These are phyloP conservation scores for Eugnorisma glareosa DNA, from an alignment of 2,888 invertebrate species.

Conservation along the genomic window DNA sequence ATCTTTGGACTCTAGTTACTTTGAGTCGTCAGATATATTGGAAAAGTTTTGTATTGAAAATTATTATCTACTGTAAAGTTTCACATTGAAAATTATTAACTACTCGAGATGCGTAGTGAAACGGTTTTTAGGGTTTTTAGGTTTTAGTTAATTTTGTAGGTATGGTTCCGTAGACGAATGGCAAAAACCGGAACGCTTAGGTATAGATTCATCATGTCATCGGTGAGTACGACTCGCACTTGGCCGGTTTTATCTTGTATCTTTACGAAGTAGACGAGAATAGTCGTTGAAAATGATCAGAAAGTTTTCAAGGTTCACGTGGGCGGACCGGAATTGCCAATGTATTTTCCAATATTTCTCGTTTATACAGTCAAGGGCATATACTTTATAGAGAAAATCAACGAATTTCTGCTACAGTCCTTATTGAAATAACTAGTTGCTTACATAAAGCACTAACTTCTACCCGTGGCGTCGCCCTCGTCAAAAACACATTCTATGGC, in stretches of 20 bases:
- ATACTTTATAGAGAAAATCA: neutral
- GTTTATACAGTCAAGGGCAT: neutral
- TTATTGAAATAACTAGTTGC: no score
- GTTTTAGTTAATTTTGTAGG: neutral
- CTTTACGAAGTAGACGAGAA: neutral
- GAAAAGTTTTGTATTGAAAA: slow-evolving; percentile 37
- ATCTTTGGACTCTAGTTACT: slow-evolving; percentile 18
- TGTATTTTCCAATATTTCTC: neutral
- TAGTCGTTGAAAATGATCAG: neutral
- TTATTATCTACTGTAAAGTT: slow-evolving; percentile 26
- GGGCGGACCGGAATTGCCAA: neutral
- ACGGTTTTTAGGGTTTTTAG: neutral
- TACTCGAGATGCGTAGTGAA: neutral
- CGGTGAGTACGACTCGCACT: no score
- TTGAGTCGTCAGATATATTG: slow-evolving; percentile 22
- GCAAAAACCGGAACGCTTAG: no score
- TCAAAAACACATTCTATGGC: no score
- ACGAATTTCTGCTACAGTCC: no score
- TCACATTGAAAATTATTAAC: slow-evolving; percentile 9
- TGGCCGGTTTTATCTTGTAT: no score
- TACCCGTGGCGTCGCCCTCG: no score
- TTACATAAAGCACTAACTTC: no score
- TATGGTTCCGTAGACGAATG: no score
- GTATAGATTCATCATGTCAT: no score
- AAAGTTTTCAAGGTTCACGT: neutral